phyloP scores from a whole-genome alignment of 2,888 invertebrate species.

The Cecidostiba fungosa region DNA sequence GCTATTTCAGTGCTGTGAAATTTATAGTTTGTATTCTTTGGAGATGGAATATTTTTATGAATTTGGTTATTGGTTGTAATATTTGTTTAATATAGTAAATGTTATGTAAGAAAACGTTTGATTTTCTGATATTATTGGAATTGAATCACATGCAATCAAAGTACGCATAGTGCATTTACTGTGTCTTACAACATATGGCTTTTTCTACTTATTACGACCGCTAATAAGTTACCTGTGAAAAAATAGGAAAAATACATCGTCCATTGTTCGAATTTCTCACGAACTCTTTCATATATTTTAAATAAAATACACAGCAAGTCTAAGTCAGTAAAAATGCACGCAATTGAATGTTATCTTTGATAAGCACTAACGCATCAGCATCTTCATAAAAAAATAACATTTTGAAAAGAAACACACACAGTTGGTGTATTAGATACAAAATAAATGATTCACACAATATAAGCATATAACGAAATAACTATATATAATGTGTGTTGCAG shows the following conservation, averaged over 20 bases:
- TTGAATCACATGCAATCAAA: background rate
- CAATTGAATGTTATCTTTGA: background rate
- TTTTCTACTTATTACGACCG: background rate
- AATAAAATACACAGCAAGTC: too few species aligned
- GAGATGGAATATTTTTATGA: background rate
- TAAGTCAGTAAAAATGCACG: too few species aligned
- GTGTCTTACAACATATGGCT: background rate
- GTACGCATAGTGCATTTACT: background rate
- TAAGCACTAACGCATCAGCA: background rate
- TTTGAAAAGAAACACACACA: too few species aligned
- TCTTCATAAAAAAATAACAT: too few species aligned
- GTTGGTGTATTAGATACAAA: too few species aligned
- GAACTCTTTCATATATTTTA: background rate
- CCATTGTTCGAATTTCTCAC: background rate
- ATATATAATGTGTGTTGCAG: slow-evolving; percentile 64
- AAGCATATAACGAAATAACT: background rate
- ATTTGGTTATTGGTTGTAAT: background rate
- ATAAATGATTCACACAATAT: too few species aligned
- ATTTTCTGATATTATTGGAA: background rate
- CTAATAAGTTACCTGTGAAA: background rate
- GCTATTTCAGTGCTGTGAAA: background rate
- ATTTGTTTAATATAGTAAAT: too few species aligned
- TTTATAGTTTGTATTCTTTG: slow-evolving; percentile 9
- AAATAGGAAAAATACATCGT: background rate
- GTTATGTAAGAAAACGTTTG: too few species aligned